Percentiles rank a stretch among this genome's conserved stretches.
Evolutionary conservation across 2,888 invertebrate species (phyloP).

Genomic region (Caenorhabditis sp.): DNA sequence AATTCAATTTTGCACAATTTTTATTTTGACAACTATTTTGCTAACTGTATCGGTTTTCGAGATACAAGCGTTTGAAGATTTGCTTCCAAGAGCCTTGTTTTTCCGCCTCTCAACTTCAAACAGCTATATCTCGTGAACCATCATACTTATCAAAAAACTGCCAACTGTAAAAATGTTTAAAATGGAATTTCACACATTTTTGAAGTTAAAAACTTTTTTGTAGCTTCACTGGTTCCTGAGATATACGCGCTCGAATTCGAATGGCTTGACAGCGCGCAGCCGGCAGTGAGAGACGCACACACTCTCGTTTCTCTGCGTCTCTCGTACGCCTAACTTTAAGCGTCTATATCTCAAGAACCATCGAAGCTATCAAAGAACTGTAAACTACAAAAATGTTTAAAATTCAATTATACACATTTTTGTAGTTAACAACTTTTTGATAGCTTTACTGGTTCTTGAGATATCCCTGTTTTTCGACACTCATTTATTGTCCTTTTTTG

Average conservation of each 20-base stretch:
- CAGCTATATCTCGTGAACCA: background rate
- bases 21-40: background rate
- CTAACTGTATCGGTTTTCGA: background rate
- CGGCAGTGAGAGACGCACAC: too few relatives aligned
- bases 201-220: background rate
- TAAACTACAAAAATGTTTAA: too few relatives aligned
- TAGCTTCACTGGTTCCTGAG: too few relatives aligned
- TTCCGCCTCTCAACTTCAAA: slow-evolving; percentile 2
- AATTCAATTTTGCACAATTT: background rate
- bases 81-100: too few relatives aligned
- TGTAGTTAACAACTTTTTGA: background rate
- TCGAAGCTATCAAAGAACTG: too few relatives aligned
- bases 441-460: background rate
- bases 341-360: too few relatives aligned
- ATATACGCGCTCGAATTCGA: too few relatives aligned
- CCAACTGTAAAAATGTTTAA: background rate
- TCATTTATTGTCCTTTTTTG: too few relatives aligned
- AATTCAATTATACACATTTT: background rate
- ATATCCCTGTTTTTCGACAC: background rate
- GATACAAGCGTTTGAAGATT: background rate
- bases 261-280: too few relatives aligned
- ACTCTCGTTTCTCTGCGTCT: too few relatives aligned
- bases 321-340: too few relatives aligned
- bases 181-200: background rate
- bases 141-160: background rate